Conservation (phyloP, 2,113 vertebrate species). For the Myiozetetes cayanensis region DNA sequence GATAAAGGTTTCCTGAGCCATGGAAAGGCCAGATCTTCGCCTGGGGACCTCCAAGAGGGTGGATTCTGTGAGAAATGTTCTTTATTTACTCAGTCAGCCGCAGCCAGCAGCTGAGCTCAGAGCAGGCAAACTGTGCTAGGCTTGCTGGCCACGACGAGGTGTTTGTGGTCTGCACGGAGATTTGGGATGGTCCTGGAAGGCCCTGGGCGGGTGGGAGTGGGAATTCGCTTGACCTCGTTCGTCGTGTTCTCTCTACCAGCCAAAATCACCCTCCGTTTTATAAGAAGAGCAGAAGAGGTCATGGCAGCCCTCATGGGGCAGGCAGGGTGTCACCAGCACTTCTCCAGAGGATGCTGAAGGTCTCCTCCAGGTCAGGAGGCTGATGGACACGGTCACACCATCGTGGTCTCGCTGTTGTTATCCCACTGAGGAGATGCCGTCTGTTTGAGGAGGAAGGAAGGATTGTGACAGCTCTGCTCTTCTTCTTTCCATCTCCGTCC, state of each 20-base stretch:
- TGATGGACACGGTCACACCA: background rate
- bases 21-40: background rate
- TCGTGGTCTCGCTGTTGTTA: rapidly evolving
- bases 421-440: background rate
- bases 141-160: background rate
- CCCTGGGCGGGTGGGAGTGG: constrained; percentile 29
- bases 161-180: background rate
- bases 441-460: background rate
- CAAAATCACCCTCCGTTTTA: background rate
- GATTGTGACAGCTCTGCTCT: background rate
- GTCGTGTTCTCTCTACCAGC: background rate
- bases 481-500: background rate
- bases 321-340: rapidly evolving
- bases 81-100: background rate
- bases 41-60: background rate
- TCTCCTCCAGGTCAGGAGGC: background rate
- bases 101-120: constrained; percentile 49
- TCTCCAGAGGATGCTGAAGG: background rate
- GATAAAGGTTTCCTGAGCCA: background rate
- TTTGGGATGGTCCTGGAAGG: background rate
- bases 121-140: background rate
- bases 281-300: background rate
- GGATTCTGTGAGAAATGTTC: background rate
- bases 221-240: background rate
- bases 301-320: background rate